phyloP scores from a whole-genome alignment of 2,113 vertebrate genomes.

The Oreochromis niloticus region DNA sequence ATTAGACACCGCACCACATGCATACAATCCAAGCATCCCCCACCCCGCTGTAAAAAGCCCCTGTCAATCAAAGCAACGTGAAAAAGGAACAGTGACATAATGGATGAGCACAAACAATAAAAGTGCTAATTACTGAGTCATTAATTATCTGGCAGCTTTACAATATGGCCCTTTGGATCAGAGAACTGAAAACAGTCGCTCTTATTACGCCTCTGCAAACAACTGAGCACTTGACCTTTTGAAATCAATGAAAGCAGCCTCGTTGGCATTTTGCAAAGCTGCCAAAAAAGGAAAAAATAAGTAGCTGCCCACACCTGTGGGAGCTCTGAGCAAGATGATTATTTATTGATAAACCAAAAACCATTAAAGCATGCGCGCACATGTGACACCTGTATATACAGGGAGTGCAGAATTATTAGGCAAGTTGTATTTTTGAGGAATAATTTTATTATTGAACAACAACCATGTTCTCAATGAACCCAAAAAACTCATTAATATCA shows the following conservation, averaged over 20 bases:
- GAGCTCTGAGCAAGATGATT: background rate
- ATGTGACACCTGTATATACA: background rate
- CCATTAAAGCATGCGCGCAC: rapidly evolving
- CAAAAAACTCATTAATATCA: no score
- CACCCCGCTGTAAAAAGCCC: background rate
- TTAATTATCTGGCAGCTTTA: slow-evolving; percentile 15
- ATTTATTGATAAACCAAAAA: background rate
- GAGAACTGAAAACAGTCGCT: background rate
- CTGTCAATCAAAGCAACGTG: slow-evolving; percentile 1
- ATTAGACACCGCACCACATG: background rate
- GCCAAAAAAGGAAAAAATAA: background rate
- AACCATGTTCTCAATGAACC: no score
- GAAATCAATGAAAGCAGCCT: background rate
- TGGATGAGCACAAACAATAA: slow-evolving; percentile 13
- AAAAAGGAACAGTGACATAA: background rate
- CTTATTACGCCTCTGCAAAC: slow-evolving; percentile 4
- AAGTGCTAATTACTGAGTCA: slow-evolving; percentile 10
- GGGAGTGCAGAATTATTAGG: no score
- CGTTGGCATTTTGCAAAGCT: slow-evolving; percentile 6
- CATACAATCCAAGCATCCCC: background rate
- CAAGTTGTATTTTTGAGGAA: no score
- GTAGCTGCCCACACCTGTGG: background rate
- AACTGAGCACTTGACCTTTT: slow-evolving; percentile 12
- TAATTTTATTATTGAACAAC: no score
- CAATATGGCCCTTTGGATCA: background rate